These are phyloP conservation scores for Nymphalis polychloros DNA, from an alignment of 2,888 invertebrate genomes.

Conservation along the genomic window DNA sequence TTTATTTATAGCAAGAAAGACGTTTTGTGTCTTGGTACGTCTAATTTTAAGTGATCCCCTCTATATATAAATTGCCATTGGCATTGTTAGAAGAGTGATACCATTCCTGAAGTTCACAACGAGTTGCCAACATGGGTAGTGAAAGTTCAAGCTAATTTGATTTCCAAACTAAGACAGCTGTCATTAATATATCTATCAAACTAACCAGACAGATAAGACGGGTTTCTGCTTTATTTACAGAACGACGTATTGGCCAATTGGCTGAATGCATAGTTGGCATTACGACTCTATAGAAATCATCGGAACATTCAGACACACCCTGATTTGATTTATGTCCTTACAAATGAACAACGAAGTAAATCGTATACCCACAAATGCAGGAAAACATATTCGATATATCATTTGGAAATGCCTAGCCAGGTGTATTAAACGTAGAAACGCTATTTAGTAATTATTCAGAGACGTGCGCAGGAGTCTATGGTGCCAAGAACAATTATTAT, in stretches of 20 bases:
- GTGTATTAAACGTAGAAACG: slow-evolving; percentile 24
- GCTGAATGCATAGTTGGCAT: slow-evolving; percentile 25
- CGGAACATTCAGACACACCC: slow-evolving; percentile 27
- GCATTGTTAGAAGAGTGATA: too few species aligned
- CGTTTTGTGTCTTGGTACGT: too few species aligned
- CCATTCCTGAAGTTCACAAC: too few species aligned
- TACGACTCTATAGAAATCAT: slow-evolving; percentile 7
- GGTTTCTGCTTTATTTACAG: background rate
- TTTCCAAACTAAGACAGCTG: background rate
- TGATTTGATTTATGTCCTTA: slow-evolving; percentile 28
- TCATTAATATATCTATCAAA: slow-evolving; percentile 1
- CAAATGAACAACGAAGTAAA: slow-evolving; percentile 16
- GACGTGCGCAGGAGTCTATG: slow-evolving; percentile 44
- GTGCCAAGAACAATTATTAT: slow-evolving; percentile 59
- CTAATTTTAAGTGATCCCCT: too few species aligned
- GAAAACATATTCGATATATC: slow-evolving; percentile 24
- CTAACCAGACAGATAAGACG: background rate
- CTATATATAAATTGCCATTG: too few species aligned
- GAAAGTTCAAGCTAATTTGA: too few species aligned
- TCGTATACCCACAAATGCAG: slow-evolving; percentile 6
- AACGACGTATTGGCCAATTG: slow-evolving; percentile 25
- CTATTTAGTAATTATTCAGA: slow-evolving; percentile 39
- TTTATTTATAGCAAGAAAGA: too few species aligned
- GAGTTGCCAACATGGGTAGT: too few species aligned
- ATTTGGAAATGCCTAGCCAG: slow-evolving; percentile 30